Percentiles rank a stretch among this genome's conserved stretches.
Evolutionary conservation across 37 sponge, comb jelly and placozoan genomes (phyloP).

Genomic region (Cliona cf. orientalis): DNA sequence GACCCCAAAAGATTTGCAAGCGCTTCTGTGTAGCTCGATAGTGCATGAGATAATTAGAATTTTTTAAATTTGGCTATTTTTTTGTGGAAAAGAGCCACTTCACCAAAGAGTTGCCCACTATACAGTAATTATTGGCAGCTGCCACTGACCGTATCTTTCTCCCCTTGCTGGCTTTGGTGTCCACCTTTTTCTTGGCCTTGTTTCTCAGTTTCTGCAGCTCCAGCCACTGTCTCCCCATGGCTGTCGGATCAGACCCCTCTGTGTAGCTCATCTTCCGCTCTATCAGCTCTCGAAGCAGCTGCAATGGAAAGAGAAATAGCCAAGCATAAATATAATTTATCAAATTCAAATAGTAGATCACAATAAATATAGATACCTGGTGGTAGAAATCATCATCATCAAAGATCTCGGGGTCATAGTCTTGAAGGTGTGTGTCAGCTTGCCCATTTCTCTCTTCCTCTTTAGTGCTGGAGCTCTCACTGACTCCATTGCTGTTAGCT

Average conservation of each 20-base stretch:
- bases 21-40: background rate
- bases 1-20: too few species aligned
- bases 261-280: conserved; percentile 71
- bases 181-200: conserved; percentile 84
- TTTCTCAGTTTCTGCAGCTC: conserved; percentile 77
- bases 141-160: conserved; percentile 81
- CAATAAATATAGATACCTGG: conserved; percentile 81
- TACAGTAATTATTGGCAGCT: background rate
- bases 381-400: conserved; percentile 97
- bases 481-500: background rate
- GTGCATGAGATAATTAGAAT: background rate
- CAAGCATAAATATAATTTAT: background rate
- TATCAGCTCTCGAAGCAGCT: conserved; percentile 80
- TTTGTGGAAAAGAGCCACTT: background rate
- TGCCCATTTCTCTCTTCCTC: background rate
- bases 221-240: conserved; percentile 89
- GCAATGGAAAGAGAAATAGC: background rate
- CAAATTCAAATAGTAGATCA: too few species aligned
- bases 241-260: conserved; percentile 59
- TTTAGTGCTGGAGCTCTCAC: background rate
- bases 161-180: conserved; percentile 96
- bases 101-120: background rate
- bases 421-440: conserved; percentile 70
- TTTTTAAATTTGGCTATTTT: background rate
- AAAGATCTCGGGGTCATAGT: conserved; percentile 86